These are phyloP conservation scores for Alca torda DNA, from an alignment of 2,797 vertebrate genomes.

Conservation along the genomic window DNA sequence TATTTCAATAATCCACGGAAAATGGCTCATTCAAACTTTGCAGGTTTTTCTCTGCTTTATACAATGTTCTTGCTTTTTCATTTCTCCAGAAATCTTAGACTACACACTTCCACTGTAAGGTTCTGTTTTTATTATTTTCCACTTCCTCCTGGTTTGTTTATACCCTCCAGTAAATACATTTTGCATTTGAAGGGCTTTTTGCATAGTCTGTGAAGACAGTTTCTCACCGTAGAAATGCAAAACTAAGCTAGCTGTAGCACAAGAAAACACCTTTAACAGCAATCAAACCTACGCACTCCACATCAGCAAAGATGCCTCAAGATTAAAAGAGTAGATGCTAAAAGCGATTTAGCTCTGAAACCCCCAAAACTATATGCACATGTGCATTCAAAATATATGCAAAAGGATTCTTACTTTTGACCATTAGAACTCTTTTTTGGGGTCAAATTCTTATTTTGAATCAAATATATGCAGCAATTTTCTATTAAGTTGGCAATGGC, in stretches of 20 bases:
- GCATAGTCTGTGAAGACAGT: neutral
- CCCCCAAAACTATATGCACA: accelerated
- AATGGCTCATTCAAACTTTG: neutral
- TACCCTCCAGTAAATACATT: neutral
- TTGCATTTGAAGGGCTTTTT: neutral
- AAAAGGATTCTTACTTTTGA: neutral
- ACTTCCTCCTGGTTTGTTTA: neutral
- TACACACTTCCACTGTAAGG: neutral
- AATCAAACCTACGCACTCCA: neutral
- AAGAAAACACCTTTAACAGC: neutral
- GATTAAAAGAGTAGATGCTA: neutral
- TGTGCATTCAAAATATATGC: neutral
- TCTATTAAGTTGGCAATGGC: neutral
- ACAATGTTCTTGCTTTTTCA: neutral
- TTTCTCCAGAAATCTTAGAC: neutral
- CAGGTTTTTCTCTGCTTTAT: neutral
- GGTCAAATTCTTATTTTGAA: neutral
- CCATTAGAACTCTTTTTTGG: neutral
- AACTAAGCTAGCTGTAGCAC: neutral
- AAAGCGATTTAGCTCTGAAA: neutral
- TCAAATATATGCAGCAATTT: neutral
- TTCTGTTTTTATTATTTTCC: neutral
- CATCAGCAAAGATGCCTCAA: neutral
- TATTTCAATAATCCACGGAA: neutral
- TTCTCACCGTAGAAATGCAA: neutral